Evolutionary conservation across 2,888 invertebrate genomes (phyloP).

Genomic region (Mythimna ferrago): DNA sequence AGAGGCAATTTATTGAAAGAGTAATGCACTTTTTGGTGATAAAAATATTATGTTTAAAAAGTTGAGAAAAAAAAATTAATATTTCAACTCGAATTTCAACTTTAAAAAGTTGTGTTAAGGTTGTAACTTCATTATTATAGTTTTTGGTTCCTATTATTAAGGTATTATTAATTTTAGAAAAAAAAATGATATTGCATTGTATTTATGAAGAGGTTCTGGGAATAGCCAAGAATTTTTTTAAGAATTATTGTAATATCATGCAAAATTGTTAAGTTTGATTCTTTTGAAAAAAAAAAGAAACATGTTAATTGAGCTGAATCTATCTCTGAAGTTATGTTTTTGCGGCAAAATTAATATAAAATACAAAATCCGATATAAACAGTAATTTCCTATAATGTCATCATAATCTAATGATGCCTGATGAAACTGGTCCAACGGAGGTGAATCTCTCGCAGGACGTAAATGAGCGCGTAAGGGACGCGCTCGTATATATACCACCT

Average conservation of each 20-base stretch:
- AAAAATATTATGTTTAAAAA: background rate
- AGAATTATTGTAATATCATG: background rate
- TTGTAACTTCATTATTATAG: conserved; percentile 34
- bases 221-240: background rate
- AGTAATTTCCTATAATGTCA: background rate
- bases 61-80: background rate
- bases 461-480: too few relatives aligned
- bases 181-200: conserved; percentile 3
- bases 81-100: background rate
- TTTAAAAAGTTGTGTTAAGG: background rate
- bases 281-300: background rate
- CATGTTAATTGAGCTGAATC: background rate
- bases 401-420: too few relatives aligned
- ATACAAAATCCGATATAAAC: background rate
- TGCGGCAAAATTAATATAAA: background rate
- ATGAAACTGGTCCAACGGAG: background rate
- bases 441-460: too few relatives aligned
- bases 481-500: background rate
- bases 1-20: background rate
- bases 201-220: conserved; percentile 25
- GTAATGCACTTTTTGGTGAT: background rate
- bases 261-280: conserved; percentile 31
- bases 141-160: conserved; percentile 56
- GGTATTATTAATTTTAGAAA: conserved; percentile 45
- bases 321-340: background rate